A percentile compares a stretch with the other conserved stretches of the same genome.
These are phyloP conservation scores for Halichoeres trimaculatus DNA, from an alignment of 2,113 vertebrate genomes.

Conservation along the genomic window DNA sequence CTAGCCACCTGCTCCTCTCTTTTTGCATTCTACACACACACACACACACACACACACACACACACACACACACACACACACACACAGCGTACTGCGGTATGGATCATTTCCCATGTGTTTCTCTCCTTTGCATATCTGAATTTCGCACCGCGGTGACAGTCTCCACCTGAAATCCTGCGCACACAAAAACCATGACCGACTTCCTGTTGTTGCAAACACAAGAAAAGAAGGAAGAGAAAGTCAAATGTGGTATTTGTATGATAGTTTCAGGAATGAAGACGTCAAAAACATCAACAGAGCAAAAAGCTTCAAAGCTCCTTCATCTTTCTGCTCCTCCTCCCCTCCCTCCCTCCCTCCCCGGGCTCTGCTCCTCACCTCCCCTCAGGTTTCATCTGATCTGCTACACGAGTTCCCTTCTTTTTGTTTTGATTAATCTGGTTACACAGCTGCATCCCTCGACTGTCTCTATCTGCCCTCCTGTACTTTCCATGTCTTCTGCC, in stretches of 20 bases:
- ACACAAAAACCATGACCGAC: background rate
- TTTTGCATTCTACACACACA: slow-evolving; percentile 26
- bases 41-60: background rate
- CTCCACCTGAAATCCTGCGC: background rate
- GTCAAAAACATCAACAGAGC: background rate
- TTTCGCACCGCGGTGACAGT: background rate
- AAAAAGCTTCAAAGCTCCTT: slow-evolving; percentile 10
- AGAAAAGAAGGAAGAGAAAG: background rate
- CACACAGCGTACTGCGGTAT: background rate
- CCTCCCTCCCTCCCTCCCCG: background rate
- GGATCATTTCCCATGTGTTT: slow-evolving; percentile 41
- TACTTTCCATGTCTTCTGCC: slow-evolving; percentile 9
- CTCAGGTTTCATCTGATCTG: slow-evolving; percentile 38
- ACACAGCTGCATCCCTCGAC: slow-evolving; percentile 10
- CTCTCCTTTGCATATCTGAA: slow-evolving; percentile 7
- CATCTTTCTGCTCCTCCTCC: slow-evolving; percentile 11
- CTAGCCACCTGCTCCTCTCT: slow-evolving; percentile 27
- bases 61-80: background rate
- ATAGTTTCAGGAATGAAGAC: slow-evolving; percentile 9
- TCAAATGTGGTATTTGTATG: background rate
- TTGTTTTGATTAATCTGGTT: slow-evolving; percentile 21
- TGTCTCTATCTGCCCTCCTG: slow-evolving; percentile 15
- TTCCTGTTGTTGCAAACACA: slow-evolving; percentile 3
- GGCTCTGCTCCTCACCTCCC: slow-evolving; percentile 3
- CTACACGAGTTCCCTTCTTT: slow-evolving; percentile 12